Evolutionary conservation across 2,797 vertebrate genomes (phyloP), one percentile per base, ranked within the genome.

Genomic region (Gobio occitaniae): DNA sequence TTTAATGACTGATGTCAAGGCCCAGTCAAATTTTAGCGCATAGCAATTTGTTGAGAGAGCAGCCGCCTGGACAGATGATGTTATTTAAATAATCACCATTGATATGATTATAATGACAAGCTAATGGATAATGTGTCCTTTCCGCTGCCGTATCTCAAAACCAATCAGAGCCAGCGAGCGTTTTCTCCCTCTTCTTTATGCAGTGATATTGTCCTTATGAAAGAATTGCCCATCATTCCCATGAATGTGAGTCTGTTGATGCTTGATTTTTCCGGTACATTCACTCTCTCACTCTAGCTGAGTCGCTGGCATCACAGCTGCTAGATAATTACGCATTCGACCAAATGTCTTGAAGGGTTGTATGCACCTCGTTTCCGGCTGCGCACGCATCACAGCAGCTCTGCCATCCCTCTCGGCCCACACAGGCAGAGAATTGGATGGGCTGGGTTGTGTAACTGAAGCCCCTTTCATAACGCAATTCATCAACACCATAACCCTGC

Each of bases 391-490:
- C 50, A 38, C 78, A 15, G 56, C 56, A 75, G 59, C 47, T 41
- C 61, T 84, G 86, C 77, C 82, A 75, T 85, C 61, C 84, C 66
- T 88, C 66, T 82, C 85, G 61, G 82, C 86, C 86, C 76, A 85
- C 86, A 86, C 90, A 87, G 89, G 80, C 84, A 68, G 76, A 78
- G 77, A 38, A 63, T 72, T 52, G 68, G 83, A 85, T 85, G 83
- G 59, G 82, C 76, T 65, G 72, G 25, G 84, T 91, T 91, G 88
- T 89, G 80, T 90, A 90, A 91, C 87, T 75, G 36, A 70, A 84
- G 82, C 82, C 79, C 83, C 74, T 90, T 90, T 91, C 86, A 89
- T 88, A 92, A 90, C 65, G 72, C 83, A 82, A 86, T 89, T 90
- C 78, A 84, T 89, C 83, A 88, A 50, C 89, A 86, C 63, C 54